phyloP scores from a whole-genome alignment of 2,888 invertebrate genomes.

The Drosophila tripunctata region DNA sequence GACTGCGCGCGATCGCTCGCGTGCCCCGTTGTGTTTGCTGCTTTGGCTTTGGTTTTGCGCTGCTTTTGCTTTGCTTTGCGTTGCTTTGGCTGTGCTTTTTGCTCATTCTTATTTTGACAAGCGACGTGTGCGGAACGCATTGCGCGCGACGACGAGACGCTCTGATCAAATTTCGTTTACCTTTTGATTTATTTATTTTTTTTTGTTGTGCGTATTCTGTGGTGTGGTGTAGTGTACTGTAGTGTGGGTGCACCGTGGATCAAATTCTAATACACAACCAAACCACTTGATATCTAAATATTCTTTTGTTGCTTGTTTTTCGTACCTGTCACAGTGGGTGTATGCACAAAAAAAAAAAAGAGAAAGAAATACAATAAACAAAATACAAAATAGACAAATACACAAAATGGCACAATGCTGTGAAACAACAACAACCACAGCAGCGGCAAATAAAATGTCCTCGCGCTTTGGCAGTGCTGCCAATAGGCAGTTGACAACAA shows the following conservation, averaged over 20 bases:
- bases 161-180: slow-evolving; percentile 54
- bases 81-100: slow-evolving; percentile 42
- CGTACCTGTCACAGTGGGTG: slow-evolving; percentile 1
- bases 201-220: no score
- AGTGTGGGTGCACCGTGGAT: no score
- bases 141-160: slow-evolving; percentile 34
- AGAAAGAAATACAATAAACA: not conserved
- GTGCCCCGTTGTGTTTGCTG: no score
- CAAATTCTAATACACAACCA: not conserved
- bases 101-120: slow-evolving; percentile 76
- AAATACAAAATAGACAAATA: slow-evolving; percentile 1
- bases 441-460: slow-evolving; percentile 40
- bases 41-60: no score
- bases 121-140: slow-evolving; percentile 64
- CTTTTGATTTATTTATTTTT: no score
- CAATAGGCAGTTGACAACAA: slow-evolving; percentile 14
- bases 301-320: not conserved
- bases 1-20: no score
- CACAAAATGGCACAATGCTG: slow-evolving; percentile 61
- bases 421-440: slow-evolving; percentile 46
- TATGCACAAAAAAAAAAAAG: no score
- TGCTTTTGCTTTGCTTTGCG: slow-evolving; percentile 18
- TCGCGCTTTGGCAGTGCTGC: slow-evolving; percentile 36
- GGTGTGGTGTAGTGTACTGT: no score
- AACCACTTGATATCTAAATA: not conserved